Conservation (phyloP, 2,797 vertebrate genomes). For the Staurois parvus region DNA sequence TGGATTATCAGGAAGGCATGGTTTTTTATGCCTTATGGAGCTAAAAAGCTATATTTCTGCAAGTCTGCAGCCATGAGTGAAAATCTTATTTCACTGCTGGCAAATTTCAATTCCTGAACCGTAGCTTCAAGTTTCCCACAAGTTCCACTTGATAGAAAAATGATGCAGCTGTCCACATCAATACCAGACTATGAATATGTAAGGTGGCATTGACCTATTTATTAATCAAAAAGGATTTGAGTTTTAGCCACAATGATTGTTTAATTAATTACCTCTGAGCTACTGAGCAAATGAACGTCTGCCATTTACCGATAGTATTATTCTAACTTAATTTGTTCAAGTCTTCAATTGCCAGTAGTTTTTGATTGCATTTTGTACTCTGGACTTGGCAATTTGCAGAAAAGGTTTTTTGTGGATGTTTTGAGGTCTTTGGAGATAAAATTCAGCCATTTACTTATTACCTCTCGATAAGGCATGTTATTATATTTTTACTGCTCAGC, state of each 20-base stretch:
- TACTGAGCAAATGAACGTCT: conserved; percentile 49
- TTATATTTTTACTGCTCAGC: conserved; percentile 44
- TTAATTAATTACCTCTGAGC: conserved; percentile 52
- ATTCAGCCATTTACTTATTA: conserved; percentile 57
- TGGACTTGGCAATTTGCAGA: conserved; percentile 30
- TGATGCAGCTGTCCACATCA: conserved; percentile 13
- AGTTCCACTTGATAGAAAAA: conserved; percentile 21
- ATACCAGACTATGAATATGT: conserved; percentile 20
- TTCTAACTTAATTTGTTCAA: conserved; percentile 48
- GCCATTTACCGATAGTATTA: conserved; percentile 48
- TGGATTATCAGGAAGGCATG: conserved; percentile 16
- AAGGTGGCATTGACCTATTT: conserved; percentile 40
- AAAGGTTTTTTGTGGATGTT: conserved; percentile 7
- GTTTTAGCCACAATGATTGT: conserved; percentile 21
- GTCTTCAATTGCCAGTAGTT: conserved; percentile 1
- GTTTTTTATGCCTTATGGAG: conserved; percentile 25
- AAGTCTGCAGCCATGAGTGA: conserved; percentile 39
- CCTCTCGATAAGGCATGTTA: conserved; percentile 41
- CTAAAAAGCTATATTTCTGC: conserved; percentile 40
- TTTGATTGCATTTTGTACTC: conserved; percentile 46
- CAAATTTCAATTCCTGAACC: conserved; percentile 36
- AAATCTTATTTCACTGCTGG: conserved; percentile 42
- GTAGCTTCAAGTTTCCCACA: conserved; percentile 8
- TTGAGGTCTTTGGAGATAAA: conserved; percentile 50
- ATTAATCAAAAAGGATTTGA: conserved; percentile 44